Evolutionary conservation across 2,888 invertebrate species (phyloP).

Genomic region (Octodonta nipae): DNA sequence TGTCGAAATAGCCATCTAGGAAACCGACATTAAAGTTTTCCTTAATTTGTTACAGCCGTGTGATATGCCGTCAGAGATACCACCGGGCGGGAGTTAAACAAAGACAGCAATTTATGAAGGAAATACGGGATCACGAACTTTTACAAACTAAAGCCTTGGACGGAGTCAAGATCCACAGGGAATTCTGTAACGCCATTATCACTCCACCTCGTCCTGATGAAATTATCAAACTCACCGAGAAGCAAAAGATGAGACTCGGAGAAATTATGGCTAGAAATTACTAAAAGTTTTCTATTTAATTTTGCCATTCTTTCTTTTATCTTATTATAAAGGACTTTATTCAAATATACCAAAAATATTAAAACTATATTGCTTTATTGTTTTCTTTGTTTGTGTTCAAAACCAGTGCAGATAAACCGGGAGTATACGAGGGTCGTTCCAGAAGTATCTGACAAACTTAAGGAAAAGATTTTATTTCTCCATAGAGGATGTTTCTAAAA

Average conservation of each 20-base stretch:
- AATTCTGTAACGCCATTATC: constrained; percentile 47
- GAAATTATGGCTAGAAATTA: constrained; percentile 18
- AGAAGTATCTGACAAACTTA: no score
- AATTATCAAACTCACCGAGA: constrained; percentile 24
- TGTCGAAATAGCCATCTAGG: no score
- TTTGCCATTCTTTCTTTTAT: no score
- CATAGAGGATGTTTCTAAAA: no score
- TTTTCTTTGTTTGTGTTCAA: no score
- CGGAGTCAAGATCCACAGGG: constrained; percentile 49
- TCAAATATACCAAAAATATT: no score
- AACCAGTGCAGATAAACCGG: no score
- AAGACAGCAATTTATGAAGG: constrained; percentile 46
- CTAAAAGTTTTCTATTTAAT: no score
- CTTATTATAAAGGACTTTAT: no score
- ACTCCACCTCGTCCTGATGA: constrained; percentile 25
- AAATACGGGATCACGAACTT: constrained; percentile 47
- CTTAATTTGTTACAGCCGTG: constrained; percentile 37
- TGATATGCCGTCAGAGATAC: constrained; percentile 51
- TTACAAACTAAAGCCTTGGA: constrained; percentile 50
- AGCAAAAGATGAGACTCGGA: constrained; percentile 26
- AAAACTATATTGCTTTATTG: no score
- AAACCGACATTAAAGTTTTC: background rate
- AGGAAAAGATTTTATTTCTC: no score
- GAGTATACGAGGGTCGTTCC: no score
- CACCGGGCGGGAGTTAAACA: constrained; percentile 40